Conservation (phyloP, 2,888 invertebrate genomes). For the Lottia gigantea region DNA sequence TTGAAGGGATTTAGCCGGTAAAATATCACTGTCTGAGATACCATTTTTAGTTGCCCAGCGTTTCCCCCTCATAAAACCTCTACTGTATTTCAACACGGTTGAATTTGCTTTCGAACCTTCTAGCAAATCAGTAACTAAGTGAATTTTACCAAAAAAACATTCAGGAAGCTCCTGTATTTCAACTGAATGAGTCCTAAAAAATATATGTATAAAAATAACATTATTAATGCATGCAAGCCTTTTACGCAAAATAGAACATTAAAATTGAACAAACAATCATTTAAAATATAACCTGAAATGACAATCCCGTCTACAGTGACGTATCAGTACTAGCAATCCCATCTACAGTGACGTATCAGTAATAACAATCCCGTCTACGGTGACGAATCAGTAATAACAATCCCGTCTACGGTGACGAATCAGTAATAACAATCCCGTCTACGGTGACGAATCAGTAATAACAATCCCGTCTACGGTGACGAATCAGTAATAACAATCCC, state of each 20-base stretch:
- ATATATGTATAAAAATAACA: neutral
- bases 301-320: neutral
- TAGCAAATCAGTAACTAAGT: neutral
- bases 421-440: too few species aligned
- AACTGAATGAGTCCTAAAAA: neutral
- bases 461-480: neutral
- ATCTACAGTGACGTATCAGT: neutral
- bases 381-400: neutral
- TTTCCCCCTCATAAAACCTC: neutral
- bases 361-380: neutral
- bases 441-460: neutral
- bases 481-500: too few species aligned
- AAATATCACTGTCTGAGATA: neutral
- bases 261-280: too few species aligned
- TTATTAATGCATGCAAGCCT: too few species aligned
- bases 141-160: neutral
- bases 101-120: neutral
- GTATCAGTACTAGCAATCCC: neutral
- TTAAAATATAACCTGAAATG: too few species aligned
- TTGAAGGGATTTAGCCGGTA: constrained; percentile 2
- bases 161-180: constrained; percentile 6
- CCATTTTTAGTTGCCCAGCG: neutral
- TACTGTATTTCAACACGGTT: neutral
- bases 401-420: neutral
- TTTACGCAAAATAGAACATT: too few species aligned